These are phyloP conservation scores for Serilophus lunatus DNA, from an alignment of 2,113 vertebrate genomes.

Conservation along the genomic window DNA sequence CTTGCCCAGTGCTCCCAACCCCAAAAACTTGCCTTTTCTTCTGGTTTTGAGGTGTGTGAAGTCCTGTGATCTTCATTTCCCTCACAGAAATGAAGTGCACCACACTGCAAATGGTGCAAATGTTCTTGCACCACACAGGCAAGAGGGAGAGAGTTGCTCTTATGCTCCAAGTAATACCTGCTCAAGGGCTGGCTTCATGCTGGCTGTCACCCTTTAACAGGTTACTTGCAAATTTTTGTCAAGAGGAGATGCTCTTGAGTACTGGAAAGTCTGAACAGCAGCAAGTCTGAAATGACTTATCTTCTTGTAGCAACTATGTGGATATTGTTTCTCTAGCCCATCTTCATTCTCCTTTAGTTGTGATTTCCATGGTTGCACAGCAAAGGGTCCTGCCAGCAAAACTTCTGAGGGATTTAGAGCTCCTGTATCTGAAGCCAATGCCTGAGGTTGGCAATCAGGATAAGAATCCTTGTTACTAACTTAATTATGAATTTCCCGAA, in stretches of 20 bases:
- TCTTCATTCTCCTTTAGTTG: neutral
- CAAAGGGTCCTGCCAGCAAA: neutral
- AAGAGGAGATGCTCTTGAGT: neutral
- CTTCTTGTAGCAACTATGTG: neutral
- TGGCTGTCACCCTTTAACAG: neutral
- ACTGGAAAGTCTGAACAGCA: neutral
- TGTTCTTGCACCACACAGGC: neutral
- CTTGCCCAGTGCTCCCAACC: neutral
- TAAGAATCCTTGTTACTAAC: neutral
- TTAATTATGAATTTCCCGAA: neutral
- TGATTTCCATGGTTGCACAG: neutral
- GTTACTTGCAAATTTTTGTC: neutral
- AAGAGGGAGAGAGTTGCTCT: neutral
- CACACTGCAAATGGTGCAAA: too few relatives aligned
- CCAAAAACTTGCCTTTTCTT: neutral
- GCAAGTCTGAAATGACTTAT: neutral
- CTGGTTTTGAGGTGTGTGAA: neutral
- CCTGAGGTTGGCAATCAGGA: neutral
- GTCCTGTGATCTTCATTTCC: neutral
- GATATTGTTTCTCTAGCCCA: fast-evolving
- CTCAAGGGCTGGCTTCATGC: fast-evolving
- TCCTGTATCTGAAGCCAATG: neutral
- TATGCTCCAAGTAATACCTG: neutral
- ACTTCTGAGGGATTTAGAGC: neutral
- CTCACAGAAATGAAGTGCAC: neutral